These are phyloP conservation scores for Silurus asotus DNA, from an alignment of 2,113 vertebrate genomes.

Conservation along the genomic window DNA sequence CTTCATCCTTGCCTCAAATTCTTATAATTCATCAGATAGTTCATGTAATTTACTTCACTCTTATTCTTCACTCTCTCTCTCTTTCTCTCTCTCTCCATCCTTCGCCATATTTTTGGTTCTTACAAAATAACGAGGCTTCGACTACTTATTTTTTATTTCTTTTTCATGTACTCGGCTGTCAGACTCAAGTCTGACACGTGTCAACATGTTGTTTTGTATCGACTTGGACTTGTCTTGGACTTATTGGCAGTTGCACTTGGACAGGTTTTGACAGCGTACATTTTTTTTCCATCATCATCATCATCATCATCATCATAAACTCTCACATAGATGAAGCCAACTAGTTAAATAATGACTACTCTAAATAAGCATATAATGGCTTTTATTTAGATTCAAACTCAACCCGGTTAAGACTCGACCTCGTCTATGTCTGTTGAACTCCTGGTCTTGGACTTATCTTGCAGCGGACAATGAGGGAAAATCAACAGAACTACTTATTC, in stretches of 20 bases:
- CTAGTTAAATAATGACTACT: neutral
- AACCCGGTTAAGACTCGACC: neutral
- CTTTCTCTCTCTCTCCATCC: constrained; percentile 44
- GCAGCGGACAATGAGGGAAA: neutral
- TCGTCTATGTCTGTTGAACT: neutral
- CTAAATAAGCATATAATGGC: neutral
- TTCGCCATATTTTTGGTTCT: neutral
- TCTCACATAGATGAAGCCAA: neutral
- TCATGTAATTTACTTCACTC: constrained; percentile 63
- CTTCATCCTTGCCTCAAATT: constrained; percentile 10
- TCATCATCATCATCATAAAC: neutral
- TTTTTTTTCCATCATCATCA: neutral
- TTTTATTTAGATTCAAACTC: neutral
- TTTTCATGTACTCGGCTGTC: neutral
- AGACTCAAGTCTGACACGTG: neutral
- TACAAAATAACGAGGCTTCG: neutral
- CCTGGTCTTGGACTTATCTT: neutral
- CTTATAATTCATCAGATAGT: constrained; percentile 40
- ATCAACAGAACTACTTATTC: neutral
- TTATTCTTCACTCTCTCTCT: constrained; percentile 54
- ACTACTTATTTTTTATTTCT: neutral
- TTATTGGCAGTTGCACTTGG: neutral
- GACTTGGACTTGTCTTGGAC: neutral
- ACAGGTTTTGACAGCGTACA: neutral
- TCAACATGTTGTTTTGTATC: neutral